These are phyloP conservation scores for Porphyrio hochstetteri DNA, from an alignment of 2,113 vertebrate genomes.

Conservation along the genomic window DNA sequence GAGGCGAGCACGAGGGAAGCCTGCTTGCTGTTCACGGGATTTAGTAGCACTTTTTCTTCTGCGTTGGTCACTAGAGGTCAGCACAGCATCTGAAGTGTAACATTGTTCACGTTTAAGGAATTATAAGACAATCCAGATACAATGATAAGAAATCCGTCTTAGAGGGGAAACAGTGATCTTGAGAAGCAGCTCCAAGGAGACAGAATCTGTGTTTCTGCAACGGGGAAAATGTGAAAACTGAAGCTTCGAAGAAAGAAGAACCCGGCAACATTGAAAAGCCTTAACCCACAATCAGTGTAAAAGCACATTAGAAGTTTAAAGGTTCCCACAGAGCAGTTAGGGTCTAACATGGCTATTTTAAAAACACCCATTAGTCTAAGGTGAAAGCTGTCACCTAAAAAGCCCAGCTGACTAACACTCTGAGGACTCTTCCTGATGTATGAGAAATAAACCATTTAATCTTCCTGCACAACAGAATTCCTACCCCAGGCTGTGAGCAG, in stretches of 20 bases:
- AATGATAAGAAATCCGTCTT: background rate
- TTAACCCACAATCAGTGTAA: background rate
- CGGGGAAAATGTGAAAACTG: background rate
- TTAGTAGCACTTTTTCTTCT: background rate
- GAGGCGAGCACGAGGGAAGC: accelerated
- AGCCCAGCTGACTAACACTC: background rate
- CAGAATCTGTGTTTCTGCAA: background rate
- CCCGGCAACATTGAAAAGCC: background rate
- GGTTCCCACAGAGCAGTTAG: background rate
- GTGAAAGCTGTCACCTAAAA: background rate
- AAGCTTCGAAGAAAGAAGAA: background rate
- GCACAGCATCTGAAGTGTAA: background rate
- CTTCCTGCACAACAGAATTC: background rate
- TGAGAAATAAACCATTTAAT: background rate
- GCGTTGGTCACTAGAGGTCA: constrained; percentile 56
- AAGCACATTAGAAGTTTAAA: background rate
- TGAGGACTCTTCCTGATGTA: background rate
- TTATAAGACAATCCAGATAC: background rate
- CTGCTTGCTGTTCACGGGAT: accelerated
- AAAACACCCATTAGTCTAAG: background rate
- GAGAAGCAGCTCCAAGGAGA: background rate
- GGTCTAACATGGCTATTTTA: background rate
- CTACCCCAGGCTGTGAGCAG: background rate
- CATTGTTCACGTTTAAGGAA: background rate
- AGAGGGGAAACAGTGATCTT: background rate